These are phyloP conservation scores for Pelodytes ibericus DNA, from an alignment of 2,797 vertebrate species.

Conservation along the genomic window DNA sequence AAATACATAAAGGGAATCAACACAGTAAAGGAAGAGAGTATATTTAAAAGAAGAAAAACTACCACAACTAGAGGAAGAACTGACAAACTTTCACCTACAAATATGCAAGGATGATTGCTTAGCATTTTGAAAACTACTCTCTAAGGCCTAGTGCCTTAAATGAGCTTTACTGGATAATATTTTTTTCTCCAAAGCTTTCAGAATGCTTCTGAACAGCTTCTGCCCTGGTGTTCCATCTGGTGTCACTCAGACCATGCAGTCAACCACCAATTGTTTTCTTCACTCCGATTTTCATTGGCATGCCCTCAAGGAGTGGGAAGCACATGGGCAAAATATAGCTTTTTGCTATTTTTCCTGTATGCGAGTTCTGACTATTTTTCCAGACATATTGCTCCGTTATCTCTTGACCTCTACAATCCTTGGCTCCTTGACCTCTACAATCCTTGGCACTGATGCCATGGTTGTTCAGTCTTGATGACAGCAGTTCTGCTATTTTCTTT, in stretches of 20 bases:
- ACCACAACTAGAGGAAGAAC: no score
- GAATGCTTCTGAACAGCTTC: not conserved
- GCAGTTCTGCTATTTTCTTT: constrained; percentile 5
- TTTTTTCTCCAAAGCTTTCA: constrained; percentile 1
- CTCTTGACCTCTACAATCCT: no score
- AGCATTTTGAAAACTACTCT: not conserved
- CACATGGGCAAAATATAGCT: constrained; percentile 5
- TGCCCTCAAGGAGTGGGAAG: not conserved
- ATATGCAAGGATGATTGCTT: not conserved
- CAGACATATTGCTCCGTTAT: constrained; percentile 5
- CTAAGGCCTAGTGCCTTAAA: not conserved
- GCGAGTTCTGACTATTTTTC: not conserved
- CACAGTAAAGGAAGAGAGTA: no score
- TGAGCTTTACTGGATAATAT: constrained; percentile 4
- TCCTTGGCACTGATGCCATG: constrained; percentile 21
- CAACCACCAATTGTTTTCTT: not conserved
- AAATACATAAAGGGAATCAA: no score
- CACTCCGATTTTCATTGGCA: not conserved
- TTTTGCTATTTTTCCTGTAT: constrained; percentile 1
- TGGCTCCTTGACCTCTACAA: constrained; percentile 25
- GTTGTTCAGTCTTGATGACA: not conserved
- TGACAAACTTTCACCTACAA: not conserved
- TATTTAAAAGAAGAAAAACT: no score
- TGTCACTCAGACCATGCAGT: constrained; percentile 13
- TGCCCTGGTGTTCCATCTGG: constrained; percentile 7